Evolutionary conservation across 2,113 vertebrate species (phyloP).

Genomic region (Miniopterus natalensis): DNA sequence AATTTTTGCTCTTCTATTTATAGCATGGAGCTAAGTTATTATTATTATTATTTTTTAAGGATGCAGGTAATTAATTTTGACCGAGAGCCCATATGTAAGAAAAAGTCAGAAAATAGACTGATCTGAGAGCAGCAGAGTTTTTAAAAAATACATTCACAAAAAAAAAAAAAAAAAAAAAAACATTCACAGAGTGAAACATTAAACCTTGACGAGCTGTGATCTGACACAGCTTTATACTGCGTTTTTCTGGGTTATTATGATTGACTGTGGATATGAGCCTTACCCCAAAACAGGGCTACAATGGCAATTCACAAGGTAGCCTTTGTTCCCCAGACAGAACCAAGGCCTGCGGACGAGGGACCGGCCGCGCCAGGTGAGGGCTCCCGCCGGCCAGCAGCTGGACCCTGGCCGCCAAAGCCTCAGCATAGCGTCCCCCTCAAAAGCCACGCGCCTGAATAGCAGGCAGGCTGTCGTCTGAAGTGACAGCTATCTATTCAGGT

Average conservation of each 20-base stretch:
- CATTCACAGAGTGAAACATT: not conserved
- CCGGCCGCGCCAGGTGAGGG: not conserved
- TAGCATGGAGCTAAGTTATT: not conserved
- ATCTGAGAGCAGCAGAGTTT: slow-evolving; percentile 14
- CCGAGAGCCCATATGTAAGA: not conserved
- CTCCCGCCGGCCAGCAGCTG: not conserved
- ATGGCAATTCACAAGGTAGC: accelerated
- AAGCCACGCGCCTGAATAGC: slow-evolving; percentile 42
- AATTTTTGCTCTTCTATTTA: slow-evolving; percentile 47
- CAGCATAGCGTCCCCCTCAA: not conserved
- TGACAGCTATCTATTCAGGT: slow-evolving; percentile 83
- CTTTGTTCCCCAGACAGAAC: slow-evolving; percentile 42
- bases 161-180: not conserved
- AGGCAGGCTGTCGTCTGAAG: slow-evolving; percentile 74
- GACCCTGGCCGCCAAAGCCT: not conserved
- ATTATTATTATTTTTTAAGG: not conserved
- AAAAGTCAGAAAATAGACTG: not conserved
- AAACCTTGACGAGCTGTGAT: not conserved
- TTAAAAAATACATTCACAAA: not conserved
- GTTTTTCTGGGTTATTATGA: slow-evolving; percentile 3
- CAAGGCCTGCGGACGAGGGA: not conserved
- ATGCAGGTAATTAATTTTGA: slow-evolving; percentile 62
- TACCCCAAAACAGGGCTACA: not conserved
- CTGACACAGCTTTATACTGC: not conserved
- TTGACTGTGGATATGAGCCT: not conserved